Conservation (phyloP, 2,113 vertebrate genomes). For the Ondatra zibethicus region DNA sequence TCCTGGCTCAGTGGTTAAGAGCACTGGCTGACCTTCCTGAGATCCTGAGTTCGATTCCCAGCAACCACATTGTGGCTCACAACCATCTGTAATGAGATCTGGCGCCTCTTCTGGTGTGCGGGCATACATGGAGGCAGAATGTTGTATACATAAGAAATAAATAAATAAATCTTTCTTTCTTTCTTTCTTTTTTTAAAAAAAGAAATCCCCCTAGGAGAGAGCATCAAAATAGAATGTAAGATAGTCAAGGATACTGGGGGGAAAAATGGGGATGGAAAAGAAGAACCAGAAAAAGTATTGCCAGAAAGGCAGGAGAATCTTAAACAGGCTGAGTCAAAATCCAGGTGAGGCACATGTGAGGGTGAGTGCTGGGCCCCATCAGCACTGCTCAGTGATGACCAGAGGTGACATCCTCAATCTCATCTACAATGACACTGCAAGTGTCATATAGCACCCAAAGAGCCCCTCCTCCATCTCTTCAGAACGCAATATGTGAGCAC, state of each 20-base stretch:
- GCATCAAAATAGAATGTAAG: not conserved
- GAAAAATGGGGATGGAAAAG: not conserved
- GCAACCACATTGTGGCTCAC: no score
- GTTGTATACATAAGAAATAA: no score
- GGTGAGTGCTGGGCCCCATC: not conserved
- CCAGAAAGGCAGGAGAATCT: not conserved
- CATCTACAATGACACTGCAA: not conserved
- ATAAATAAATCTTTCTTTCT: no score
- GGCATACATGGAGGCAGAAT: no score
- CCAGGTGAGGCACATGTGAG: not conserved
- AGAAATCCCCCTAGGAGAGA: not conserved
- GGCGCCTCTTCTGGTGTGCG: no score
- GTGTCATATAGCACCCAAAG: not conserved
- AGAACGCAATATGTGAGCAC: not conserved
- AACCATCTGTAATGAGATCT: no score
- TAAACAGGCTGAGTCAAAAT: not conserved
- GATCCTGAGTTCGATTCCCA: no score
- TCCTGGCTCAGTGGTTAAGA: no score
- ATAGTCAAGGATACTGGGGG: not conserved
- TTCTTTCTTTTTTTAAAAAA: no score
- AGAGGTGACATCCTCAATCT: fast-evolving
- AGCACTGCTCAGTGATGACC: not conserved
- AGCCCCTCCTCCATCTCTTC: not conserved
- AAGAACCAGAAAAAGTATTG: not conserved
- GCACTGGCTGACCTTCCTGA: no score